Percentiles rank a stretch among this genome's conserved stretches.
Conservation (phyloP, 2,113 vertebrate species). For the Kobus ellipsiprymnus region DNA sequence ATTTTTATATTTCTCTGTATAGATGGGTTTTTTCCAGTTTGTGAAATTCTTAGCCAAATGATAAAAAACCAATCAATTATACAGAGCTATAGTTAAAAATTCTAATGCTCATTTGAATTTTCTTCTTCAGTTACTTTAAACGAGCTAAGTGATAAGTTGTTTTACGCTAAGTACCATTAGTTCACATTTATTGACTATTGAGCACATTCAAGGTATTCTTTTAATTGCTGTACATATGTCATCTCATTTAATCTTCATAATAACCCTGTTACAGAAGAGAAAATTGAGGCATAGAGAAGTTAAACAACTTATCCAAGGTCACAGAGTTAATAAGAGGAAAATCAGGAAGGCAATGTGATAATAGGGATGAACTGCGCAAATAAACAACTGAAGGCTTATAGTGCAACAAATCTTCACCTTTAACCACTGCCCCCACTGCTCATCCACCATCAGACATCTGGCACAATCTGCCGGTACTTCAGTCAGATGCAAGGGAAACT, state of each 20-base stretch:
- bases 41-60: constrained; percentile 15
- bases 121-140: constrained; percentile 23
- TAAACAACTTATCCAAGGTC: background rate
- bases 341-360: background rate
- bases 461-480: background rate
- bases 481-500: background rate
- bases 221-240: background rate
- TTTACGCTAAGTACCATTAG: background rate
- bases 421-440: background rate
- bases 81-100: background rate
- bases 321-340: background rate
- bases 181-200: background rate
- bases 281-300: background rate
- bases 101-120: background rate
- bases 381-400: background rate
- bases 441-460: background rate
- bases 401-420: background rate
- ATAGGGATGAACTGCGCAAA: background rate
- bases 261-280: background rate
- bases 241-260: constrained; percentile 11
- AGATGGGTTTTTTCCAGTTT: background rate
- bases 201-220: background rate
- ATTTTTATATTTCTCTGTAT: background rate
- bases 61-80: background rate
- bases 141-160: background rate